A percentile compares a stretch with the other conserved stretches of the same genome.
Conservation (phyloP, 1,140 invertebrate genomes). For the Drosophila teissieri region DNA sequence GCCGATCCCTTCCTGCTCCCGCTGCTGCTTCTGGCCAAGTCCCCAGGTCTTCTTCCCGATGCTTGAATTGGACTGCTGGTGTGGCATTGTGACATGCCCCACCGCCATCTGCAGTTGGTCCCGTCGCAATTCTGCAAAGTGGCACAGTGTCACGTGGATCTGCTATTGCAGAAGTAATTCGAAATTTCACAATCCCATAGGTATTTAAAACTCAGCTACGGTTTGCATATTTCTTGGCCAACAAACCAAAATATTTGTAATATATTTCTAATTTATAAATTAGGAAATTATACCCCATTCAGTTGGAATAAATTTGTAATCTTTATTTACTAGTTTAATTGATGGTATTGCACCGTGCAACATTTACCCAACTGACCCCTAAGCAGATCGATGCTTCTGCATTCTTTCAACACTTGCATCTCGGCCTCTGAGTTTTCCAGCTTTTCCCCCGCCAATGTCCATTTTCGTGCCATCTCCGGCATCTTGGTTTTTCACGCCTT, state of each 20-base stretch:
- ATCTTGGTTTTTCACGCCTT: conserved; percentile 54
- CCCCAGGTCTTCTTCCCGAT: conserved; percentile 15
- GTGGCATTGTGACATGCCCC: conserved; percentile 33
- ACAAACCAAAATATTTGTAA: too few relatives aligned
- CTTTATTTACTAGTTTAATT: neutral
- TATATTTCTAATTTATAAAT: too few relatives aligned
- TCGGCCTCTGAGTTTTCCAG: conserved; percentile 53
- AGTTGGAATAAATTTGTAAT: too few relatives aligned
- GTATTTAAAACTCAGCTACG: too few relatives aligned
- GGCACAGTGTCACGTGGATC: conserved; percentile 18
- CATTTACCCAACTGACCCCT: conserved; percentile 27
- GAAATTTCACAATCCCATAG: neutral
- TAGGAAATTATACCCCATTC: too few relatives aligned
- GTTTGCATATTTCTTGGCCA: too few relatives aligned
- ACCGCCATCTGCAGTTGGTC: conserved; percentile 29
- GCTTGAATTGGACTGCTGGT: conserved; percentile 21
- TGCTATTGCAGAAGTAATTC: neutral
- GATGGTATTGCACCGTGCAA: conserved; percentile 27
- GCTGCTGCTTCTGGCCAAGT: neutral
- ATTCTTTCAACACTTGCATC: conserved; percentile 39
- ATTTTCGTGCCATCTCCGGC: conserved; percentile 34
- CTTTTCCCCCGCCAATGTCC: neutral
- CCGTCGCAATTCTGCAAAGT: conserved; percentile 12
- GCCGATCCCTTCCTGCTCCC: neutral
- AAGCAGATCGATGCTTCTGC: conserved; percentile 36